A percentile compares a stretch with the other conserved stretches of the same genome.
These are phyloP conservation scores for Tachina lurida DNA, from an alignment of 2,888 invertebrate genomes.

Conservation along the genomic window DNA sequence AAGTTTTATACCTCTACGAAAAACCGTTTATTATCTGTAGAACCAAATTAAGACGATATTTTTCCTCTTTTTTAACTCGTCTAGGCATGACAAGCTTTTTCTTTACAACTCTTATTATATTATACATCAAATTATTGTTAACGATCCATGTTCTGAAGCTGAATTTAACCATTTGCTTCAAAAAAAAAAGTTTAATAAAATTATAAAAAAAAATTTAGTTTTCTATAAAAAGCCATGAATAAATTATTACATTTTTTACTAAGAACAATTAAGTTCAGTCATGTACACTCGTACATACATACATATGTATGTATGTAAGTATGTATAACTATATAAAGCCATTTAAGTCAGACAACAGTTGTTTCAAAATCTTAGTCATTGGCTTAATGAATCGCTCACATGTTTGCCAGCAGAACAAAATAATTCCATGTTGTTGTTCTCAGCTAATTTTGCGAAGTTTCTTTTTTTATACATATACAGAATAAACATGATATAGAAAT, in stretches of 20 bases:
- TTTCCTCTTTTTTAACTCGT: too few species aligned
- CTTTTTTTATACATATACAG: slow-evolving; percentile 3
- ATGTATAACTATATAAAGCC: not conserved
- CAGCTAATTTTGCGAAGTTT: slow-evolving; percentile 23
- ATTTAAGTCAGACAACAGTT: not conserved
- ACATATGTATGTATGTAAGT: too few species aligned
- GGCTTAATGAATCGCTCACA: slow-evolving; percentile 23
- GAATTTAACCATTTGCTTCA: not conserved
- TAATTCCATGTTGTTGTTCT: slow-evolving; percentile 25
- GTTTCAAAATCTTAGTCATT: slow-evolving; percentile 35
- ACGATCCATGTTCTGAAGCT: not conserved
- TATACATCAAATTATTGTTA: too few species aligned
- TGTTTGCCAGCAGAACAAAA: slow-evolving; percentile 48
- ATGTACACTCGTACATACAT: not conserved
- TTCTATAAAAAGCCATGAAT: not conserved
- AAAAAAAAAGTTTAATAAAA: not conserved
- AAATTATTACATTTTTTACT: not conserved
- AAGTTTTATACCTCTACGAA: too few species aligned
- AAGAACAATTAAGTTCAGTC: slow-evolving; percentile 1
- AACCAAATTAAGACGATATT: too few species aligned
- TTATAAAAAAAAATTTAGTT: not conserved
- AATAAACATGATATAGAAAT: slow-evolving; percentile 22
- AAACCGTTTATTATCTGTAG: too few species aligned
- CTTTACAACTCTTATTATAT: too few species aligned
- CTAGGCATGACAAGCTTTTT: too few species aligned